phyloP scores from a whole-genome alignment of 2,888 invertebrate genomes.

The Ethmia dodecea region DNA sequence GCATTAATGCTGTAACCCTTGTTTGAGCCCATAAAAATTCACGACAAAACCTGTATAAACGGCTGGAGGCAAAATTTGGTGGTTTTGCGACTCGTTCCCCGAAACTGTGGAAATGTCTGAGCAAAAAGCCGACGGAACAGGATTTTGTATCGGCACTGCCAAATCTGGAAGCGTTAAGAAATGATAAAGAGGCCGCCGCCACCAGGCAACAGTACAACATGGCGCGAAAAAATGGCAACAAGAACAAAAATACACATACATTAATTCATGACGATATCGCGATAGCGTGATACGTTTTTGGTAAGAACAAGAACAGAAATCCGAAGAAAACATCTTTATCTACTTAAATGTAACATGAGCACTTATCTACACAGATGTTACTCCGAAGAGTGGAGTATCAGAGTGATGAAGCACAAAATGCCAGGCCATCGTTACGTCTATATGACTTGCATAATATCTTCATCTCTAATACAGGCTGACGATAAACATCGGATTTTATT shows the following conservation, averaged over 20 bases:
- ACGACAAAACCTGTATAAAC: conserved; percentile 72
- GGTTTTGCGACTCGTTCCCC: conserved; percentile 67
- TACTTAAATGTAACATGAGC: no score
- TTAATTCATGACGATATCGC: conserved; percentile 27
- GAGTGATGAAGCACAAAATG: conserved; percentile 29
- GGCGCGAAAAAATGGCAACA: conserved; percentile 39
- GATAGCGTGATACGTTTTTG: conserved; percentile 15
- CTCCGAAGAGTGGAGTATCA: no score
- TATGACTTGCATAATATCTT: conserved; percentile 42
- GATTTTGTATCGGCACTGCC: conserved; percentile 72
- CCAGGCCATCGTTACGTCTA: conserved; percentile 23
- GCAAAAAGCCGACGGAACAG: conserved; percentile 71
- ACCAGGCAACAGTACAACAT: conserved; percentile 33
- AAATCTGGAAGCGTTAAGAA: conserved; percentile 74
- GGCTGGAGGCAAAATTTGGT: conserved; percentile 64
- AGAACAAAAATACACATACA: conserved; percentile 30
- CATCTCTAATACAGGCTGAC: conserved; percentile 20
- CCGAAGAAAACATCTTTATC: no score
- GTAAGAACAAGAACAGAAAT: no score
- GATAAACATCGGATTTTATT: conserved; percentile 24
- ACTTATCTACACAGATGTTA: no score
- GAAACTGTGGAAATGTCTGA: conserved; percentile 68
- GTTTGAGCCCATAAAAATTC: conserved; percentile 66
- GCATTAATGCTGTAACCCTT: conserved; percentile 53
- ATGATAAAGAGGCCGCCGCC: conserved; percentile 70